phyloP scores from a whole-genome alignment of 2,888 invertebrate species.

The Orthonevra nobilis region DNA sequence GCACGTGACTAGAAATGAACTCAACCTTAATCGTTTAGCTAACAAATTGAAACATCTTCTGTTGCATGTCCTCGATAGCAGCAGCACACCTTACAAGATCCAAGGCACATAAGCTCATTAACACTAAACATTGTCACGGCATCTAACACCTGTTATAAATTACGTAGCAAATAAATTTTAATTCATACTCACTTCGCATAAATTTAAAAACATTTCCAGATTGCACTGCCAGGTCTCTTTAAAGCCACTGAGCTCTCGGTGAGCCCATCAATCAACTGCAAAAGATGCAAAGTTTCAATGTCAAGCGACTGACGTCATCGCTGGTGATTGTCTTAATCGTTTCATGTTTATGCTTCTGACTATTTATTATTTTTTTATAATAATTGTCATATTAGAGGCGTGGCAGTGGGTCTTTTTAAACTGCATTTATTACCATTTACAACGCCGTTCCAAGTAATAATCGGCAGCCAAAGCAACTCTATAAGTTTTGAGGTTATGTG shows the following conservation, averaged over 20 bases:
- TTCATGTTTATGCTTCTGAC: conserved; percentile 17
- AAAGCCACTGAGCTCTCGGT: conserved; percentile 10
- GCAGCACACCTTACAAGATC: no score
- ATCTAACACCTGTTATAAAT: conserved; percentile 61
- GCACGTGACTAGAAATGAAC: no score
- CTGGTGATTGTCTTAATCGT: conserved; percentile 16
- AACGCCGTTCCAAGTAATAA: conserved; percentile 3
- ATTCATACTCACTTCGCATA: conserved; percentile 11
- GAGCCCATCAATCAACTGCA: conserved; percentile 32
- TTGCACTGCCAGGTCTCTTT: no score
- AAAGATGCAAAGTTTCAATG: conserved; percentile 49
- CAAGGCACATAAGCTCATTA: no score
- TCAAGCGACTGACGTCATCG: conserved; percentile 10
- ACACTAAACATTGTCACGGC: conserved; percentile 52
- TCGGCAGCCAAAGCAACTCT: no score
- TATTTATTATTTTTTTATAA: not conserved
- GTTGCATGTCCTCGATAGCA: no score
- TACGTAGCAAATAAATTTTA: conserved; percentile 12
- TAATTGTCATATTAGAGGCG: conserved; percentile 29
- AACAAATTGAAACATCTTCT: no score
- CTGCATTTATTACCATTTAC: conserved; percentile 38
- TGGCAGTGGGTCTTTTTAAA: conserved; percentile 38
- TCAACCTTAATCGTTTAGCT: no score
- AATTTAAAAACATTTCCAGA: no score
- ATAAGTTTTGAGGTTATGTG: no score